Percentiles rank a stretch among this genome's conserved stretches.
These are phyloP conservation scores for Sinocyclocheilus grahami DNA, from an alignment of 2,113 vertebrate genomes.

Conservation along the genomic window DNA sequence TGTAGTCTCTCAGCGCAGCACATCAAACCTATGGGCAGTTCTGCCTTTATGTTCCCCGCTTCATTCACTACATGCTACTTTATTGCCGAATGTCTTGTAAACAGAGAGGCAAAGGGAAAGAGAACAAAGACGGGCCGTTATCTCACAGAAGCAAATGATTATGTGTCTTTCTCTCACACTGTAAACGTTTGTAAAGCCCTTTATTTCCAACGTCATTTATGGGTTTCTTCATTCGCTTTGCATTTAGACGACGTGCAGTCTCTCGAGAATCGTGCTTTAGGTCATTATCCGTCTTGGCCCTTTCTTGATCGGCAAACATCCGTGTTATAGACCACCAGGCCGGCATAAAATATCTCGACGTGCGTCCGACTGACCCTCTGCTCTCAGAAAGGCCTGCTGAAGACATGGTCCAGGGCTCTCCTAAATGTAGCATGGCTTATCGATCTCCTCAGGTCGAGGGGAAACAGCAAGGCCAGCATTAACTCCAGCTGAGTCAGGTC, in stretches of 20 bases:
- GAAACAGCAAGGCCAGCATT: slow-evolving; percentile 73
- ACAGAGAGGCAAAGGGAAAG: slow-evolving; percentile 26
- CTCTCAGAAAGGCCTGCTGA: slow-evolving; percentile 39
- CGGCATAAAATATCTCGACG: background rate
- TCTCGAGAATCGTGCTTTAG: background rate
- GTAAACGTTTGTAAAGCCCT: slow-evolving; percentile 27
- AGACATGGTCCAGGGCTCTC: slow-evolving; percentile 66
- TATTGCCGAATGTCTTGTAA: slow-evolving; percentile 34
- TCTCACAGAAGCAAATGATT: slow-evolving; percentile 36
- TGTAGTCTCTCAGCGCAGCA: slow-evolving; percentile 60
- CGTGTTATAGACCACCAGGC: slow-evolving; percentile 15
- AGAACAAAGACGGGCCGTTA: slow-evolving; percentile 20
- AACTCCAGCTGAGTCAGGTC: slow-evolving; percentile 75
- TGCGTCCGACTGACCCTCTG: background rate
- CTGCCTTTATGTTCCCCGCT: slow-evolving; percentile 56
- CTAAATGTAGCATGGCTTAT: slow-evolving; percentile 74
- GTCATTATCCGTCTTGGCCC: slow-evolving; percentile 5
- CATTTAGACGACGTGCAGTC: background rate
- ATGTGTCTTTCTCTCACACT: slow-evolving; percentile 40
- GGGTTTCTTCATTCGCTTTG: slow-evolving; percentile 28
- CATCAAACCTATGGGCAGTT: slow-evolving; percentile 61
- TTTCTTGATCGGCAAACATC: background rate
- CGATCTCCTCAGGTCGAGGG: slow-evolving; percentile 72
- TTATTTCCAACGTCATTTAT: background rate
- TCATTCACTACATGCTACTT: slow-evolving; percentile 27